Percentiles rank a stretch among this genome's conserved stretches.
Evolutionary conservation across 2,797 vertebrate genomes (phyloP).

Genomic region (Bradypus variegatus): DNA sequence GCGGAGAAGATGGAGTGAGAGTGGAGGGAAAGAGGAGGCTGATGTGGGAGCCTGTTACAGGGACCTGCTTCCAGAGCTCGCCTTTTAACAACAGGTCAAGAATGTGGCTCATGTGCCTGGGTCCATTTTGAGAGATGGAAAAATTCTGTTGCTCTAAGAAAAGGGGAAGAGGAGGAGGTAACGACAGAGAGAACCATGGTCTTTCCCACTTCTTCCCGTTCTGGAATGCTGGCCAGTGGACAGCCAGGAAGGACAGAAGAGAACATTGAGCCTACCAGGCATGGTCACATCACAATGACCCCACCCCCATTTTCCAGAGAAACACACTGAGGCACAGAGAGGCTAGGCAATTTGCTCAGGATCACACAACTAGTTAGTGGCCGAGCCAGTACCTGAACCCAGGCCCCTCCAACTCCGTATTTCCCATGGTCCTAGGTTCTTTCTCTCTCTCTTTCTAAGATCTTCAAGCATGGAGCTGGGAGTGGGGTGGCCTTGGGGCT

Average conservation of each 20-base stretch:
- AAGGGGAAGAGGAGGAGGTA: not conserved
- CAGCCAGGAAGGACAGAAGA: not conserved
- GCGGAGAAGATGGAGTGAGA: not conserved
- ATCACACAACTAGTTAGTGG: no score
- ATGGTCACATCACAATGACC: not conserved
- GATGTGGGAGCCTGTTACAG: accelerated
- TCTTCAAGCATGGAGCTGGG: not conserved
- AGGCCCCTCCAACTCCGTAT: accelerated
- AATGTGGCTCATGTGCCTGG: not conserved
- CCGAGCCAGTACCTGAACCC: not conserved
- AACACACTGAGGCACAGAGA: not conserved
- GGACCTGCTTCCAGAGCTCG: not conserved
- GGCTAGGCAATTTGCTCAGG: not conserved
- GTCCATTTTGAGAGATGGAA: not conserved
- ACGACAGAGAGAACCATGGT: not conserved
- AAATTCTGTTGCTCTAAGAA: not conserved
- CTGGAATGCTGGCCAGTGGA: not conserved
- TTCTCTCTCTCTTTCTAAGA: not conserved
- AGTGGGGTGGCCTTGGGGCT: not conserved
- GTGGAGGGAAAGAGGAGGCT: not conserved
- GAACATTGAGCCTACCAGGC: not conserved
- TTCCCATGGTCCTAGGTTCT: not conserved
- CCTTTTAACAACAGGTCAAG: not conserved
- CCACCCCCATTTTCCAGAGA: not conserved
- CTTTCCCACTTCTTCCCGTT: not conserved